Evolutionary conservation across 2,797 vertebrate species (phyloP).

Genomic region (Erpetoichthys calabaricus): DNA sequence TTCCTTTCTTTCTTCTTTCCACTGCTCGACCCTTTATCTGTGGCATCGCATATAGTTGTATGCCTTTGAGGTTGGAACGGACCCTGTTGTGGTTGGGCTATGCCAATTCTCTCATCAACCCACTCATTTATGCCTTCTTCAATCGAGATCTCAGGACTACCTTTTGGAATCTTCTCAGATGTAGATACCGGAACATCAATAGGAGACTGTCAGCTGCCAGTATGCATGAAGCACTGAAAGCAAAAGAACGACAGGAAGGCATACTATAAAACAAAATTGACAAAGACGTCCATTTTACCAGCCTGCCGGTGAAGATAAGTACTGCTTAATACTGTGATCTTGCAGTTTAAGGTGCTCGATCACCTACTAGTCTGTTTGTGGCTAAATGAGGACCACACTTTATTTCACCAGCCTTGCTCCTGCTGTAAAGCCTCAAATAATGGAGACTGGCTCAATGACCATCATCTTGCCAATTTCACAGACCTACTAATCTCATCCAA

Average conservation of each 20-base stretch:
- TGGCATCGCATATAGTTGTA: conserved; percentile 39
- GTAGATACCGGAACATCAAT: conserved; percentile 50
- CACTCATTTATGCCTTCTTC: conserved; percentile 78
- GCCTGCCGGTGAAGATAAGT: too few relatives aligned
- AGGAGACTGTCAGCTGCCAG: conserved; percentile 43
- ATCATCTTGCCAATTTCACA: too few relatives aligned
- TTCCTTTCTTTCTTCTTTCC: conserved; percentile 49
- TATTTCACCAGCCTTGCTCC: too few relatives aligned
- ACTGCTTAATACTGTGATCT: too few relatives aligned
- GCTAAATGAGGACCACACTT: too few relatives aligned
- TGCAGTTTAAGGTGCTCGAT: too few relatives aligned
- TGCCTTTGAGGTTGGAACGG: conserved; percentile 44
- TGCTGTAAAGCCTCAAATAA: too few relatives aligned
- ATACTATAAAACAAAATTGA: conserved; percentile 30
- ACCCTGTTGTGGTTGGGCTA: conserved; percentile 76
- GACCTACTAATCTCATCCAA: too few relatives aligned
- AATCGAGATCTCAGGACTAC: conserved; percentile 72
- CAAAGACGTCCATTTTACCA: too few relatives aligned
- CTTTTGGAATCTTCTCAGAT: conserved; percentile 45
- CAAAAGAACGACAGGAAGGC: conserved; percentile 40
- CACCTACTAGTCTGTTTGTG: too few relatives aligned
- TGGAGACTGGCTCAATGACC: too few relatives aligned
- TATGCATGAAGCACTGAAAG: conserved; percentile 52
- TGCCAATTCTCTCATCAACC: conserved; percentile 75
- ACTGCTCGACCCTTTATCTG: conserved; percentile 47